A percentile compares a stretch with the other conserved stretches of the same genome.
Evolutionary conservation across 2,113 vertebrate species (phyloP).

Genomic region (Madoqua kirkii): DNA sequence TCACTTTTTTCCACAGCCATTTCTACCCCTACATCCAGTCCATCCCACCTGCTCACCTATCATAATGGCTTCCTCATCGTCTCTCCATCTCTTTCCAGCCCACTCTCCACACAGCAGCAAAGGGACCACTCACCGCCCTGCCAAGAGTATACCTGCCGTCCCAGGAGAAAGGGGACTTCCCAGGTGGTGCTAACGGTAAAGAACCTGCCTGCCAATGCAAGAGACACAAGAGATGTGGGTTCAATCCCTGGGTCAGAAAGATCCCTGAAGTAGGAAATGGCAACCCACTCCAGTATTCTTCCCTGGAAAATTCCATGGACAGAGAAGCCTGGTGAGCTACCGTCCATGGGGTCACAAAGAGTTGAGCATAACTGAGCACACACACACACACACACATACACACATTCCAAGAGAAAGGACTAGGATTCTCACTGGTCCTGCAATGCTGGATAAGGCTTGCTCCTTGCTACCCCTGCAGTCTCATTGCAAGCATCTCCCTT

Average conservation of each 20-base stretch:
- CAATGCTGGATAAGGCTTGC: background rate
- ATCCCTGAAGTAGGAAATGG: background rate
- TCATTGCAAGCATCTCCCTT: background rate
- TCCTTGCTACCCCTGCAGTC: too few relatives aligned
- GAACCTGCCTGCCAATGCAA: background rate
- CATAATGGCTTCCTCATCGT: background rate
- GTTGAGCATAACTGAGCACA: background rate
- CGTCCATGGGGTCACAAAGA: background rate
- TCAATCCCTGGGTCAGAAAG: background rate
- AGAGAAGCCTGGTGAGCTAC: background rate
- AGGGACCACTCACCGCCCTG: too few relatives aligned
- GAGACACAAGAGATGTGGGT: background rate
- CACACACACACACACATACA: background rate
- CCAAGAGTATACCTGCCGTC: background rate
- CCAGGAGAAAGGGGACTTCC: background rate
- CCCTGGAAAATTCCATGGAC: background rate
- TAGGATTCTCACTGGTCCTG: background rate
- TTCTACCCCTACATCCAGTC: background rate
- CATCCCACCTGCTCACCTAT: too few relatives aligned
- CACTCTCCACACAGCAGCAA: accelerated
- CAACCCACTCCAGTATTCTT: background rate
- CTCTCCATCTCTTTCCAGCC: background rate
- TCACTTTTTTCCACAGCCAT: background rate
- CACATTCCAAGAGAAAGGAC: background rate
- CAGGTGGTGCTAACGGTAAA: background rate